Evolutionary conservation across 1,140 invertebrate species (phyloP).

Genomic region (Ceratina japonica): DNA sequence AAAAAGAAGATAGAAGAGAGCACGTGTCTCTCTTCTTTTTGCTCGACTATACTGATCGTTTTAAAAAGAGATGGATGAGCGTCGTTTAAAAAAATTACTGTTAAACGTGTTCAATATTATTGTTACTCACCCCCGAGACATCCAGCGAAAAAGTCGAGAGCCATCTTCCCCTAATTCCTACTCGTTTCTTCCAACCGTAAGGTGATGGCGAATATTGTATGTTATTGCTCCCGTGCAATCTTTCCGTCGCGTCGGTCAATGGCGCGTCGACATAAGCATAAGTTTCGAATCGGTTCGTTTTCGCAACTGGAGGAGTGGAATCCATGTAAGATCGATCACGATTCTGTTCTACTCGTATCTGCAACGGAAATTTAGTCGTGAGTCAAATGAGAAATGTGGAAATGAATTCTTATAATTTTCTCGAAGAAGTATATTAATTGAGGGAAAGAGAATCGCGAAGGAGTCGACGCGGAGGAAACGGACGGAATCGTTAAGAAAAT

Average conservation of each 20-base stretch:
- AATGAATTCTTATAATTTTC: too few species aligned
- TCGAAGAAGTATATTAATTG: background rate
- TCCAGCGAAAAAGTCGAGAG: slow-evolving; percentile 90
- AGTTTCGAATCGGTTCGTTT: slow-evolving; percentile 46
- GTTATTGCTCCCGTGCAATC: slow-evolving; percentile 6
- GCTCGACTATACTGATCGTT: too few species aligned
- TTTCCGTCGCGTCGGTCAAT: slow-evolving; percentile 23
- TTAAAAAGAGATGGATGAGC: background rate
- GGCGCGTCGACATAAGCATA: slow-evolving; percentile 24
- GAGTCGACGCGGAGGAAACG: background rate
- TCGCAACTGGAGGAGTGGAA: slow-evolving; percentile 49
- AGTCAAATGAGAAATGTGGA: too few species aligned
- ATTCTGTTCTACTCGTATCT: slow-evolving; percentile 20
- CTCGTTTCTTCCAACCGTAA: slow-evolving; percentile 48
- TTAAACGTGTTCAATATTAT: background rate
- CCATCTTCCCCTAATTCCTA: slow-evolving; percentile 81
- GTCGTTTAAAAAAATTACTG: background rate
- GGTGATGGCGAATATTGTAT: slow-evolving; percentile 5
- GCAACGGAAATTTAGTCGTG: background rate
- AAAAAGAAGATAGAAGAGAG: too few species aligned
- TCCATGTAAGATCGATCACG: slow-evolving; percentile 66
- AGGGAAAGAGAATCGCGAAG: background rate
- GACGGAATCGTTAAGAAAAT: background rate
- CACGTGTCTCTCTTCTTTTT: too few species aligned
- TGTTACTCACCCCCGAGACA: slow-evolving; percentile 88